phyloP scores from a whole-genome alignment of 1,140 invertebrate species.

The Paraescarpia echinospica region DNA sequence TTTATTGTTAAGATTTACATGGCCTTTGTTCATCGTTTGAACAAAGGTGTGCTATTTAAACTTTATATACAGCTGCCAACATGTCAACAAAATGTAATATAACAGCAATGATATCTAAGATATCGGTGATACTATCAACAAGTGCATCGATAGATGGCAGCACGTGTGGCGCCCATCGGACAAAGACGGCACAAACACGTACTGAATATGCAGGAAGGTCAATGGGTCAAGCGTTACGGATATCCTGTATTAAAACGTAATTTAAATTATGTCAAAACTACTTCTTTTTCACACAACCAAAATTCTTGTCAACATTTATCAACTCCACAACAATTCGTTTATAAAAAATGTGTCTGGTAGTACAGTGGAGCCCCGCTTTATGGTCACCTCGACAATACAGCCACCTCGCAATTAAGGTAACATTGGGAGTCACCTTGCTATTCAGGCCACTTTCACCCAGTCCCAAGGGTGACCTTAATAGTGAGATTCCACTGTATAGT shows the following conservation, averaged over 20 bases:
- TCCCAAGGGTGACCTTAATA: too few relatives aligned
- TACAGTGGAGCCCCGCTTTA: too few relatives aligned
- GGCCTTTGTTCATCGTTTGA: not conserved
- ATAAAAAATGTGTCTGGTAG: not conserved
- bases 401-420: too few relatives aligned
- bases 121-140: not conserved
- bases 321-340: not conserved
- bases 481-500: too few relatives aligned
- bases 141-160: not conserved
- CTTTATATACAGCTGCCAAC: constrained; percentile 5
- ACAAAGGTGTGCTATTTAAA: constrained; percentile 6
- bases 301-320: not conserved
- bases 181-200: not conserved
- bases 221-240: not conserved
- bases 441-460: too few relatives aligned
- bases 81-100: not conserved
- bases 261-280: not conserved
- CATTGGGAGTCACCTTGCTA: too few relatives aligned
- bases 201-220: not conserved
- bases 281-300: not conserved
- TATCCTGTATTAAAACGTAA: not conserved
- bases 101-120: not conserved
- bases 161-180: not conserved
- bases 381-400: too few relatives aligned
- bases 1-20: constrained; percentile 7